Percentiles rank a stretch among this genome's conserved stretches.
phyloP scores from a whole-genome alignment of 2,797 vertebrate species.

The Clarias laeviceps region DNA sequence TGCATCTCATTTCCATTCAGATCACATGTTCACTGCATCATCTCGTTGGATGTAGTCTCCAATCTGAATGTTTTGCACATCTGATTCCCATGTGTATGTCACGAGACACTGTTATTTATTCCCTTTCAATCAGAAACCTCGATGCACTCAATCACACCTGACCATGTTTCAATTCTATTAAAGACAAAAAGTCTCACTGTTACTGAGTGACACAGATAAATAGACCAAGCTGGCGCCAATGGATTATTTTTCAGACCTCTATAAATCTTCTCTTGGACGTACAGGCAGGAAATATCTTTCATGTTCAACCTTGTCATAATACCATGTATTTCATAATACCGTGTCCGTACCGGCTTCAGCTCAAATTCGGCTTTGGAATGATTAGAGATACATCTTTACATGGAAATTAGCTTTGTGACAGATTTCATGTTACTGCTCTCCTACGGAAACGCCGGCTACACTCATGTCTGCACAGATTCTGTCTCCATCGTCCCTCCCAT shows the following conservation, averaged over 20 bases:
- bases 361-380: neutral
- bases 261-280: slow-evolving; percentile 2
- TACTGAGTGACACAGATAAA: neutral
- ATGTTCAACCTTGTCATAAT: neutral
- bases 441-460: neutral
- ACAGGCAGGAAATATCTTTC: neutral
- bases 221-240: neutral
- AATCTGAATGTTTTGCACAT: neutral
- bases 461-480: neutral
- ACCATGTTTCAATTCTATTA: neutral
- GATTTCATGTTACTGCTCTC: neutral
- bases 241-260: slow-evolving; percentile 6
- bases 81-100: neutral
- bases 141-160: neutral
- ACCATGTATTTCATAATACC: no score
- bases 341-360: neutral
- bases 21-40: neutral
- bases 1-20: neutral
- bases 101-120: neutral
- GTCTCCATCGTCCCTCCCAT: neutral
- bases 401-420: neutral
- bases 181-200: neutral
- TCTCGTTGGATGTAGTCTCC: neutral
- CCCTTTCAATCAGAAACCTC: neutral
- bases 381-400: neutral